Evolutionary conservation across 2,797 vertebrate species (phyloP), one percentile per base, ranked within the genome.

Genomic region (Phataginus tricuspis): DNA sequence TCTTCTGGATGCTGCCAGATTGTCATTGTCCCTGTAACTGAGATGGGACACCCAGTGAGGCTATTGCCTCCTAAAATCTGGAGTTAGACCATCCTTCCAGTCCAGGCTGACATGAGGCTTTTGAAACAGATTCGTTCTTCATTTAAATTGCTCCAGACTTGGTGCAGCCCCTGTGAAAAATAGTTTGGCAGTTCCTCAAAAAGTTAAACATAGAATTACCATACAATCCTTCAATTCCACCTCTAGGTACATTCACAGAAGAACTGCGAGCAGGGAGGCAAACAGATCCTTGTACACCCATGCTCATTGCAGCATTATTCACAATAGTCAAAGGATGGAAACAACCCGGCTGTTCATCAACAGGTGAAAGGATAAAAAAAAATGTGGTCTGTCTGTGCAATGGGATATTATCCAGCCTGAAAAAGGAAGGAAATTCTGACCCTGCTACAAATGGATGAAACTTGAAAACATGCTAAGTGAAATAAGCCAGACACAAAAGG

Each of bases 171-270:
- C 59, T 18, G 85, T 63, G 45, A 66, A 42, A 72, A 42, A 87
- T 57, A 77, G 21, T 80, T 71, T 34, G 66, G 34, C 0, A 1
- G 66, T 53, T 53, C 57, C 75, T 93, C 75, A 72, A 21, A 64
- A 87, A 80, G 91, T 45, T 72, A 63, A 63, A 72, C 34, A 45
- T 64, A 87, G 45, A 64, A n/a, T 64, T 34, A 34, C 21, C 53
- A 1, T 51, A 49, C 6, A 49, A 90, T 14, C 74, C 61, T 61
- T n/a, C 34, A 55, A 69, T 59, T 27, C 53, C 37, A 29, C 49
- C 69, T 74, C 21, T 45, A 90, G 68, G 75, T 71, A 10, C 61
- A 10, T 21, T 37, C 34, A 59, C 77, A 34, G 29, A 72, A 69
- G 25, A 42, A 69, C 0, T 59, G 68, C 57, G 63, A 63, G 27